These are phyloP conservation scores for Elysia crispata DNA, from an alignment of 2,888 invertebrate genomes.

Conservation along the genomic window DNA sequence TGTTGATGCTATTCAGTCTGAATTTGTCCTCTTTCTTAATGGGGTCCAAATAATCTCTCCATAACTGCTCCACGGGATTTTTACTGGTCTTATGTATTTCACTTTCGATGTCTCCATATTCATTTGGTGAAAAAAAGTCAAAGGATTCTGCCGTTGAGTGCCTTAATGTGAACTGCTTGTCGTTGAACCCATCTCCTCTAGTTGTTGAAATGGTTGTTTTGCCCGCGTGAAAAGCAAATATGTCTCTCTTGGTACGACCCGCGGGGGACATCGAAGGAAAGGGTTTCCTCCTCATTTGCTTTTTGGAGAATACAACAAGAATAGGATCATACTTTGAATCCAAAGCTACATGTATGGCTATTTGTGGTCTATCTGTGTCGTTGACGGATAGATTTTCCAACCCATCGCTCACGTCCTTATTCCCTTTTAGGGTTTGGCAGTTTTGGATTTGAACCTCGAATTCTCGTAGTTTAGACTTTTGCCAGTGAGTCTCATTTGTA, in stretches of 20 bases:
- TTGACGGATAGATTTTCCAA: neutral
- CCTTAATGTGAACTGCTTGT: too few relatives aligned
- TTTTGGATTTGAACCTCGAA: neutral
- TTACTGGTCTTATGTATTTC: too few relatives aligned
- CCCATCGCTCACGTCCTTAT: neutral
- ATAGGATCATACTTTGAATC: slow-evolving; percentile 5
- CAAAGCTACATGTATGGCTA: too few relatives aligned
- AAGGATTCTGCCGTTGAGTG: too few relatives aligned
- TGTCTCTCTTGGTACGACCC: neutral
- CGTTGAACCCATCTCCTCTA: too few relatives aligned
- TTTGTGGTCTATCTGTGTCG: too few relatives aligned
- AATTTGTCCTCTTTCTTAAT: too few relatives aligned
- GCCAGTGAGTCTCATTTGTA: neutral
- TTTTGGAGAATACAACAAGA: slow-evolving; percentile 31
- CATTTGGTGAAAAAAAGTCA: too few relatives aligned
- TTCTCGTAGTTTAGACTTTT: neutral
- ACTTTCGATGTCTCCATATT: too few relatives aligned
- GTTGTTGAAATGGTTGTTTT: neutral
- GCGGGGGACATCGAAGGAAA: neutral
- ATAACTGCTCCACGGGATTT: too few relatives aligned
- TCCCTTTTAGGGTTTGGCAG: neutral
- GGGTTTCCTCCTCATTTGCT: neutral
- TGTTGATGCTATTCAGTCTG: too few relatives aligned
- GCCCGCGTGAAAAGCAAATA: neutral
- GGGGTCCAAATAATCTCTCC: too few relatives aligned